These are phyloP conservation scores for Paracentrotus lividus DNA, from an alignment of 53 echinoderm and acorn worm genomes.

Conservation along the genomic window DNA sequence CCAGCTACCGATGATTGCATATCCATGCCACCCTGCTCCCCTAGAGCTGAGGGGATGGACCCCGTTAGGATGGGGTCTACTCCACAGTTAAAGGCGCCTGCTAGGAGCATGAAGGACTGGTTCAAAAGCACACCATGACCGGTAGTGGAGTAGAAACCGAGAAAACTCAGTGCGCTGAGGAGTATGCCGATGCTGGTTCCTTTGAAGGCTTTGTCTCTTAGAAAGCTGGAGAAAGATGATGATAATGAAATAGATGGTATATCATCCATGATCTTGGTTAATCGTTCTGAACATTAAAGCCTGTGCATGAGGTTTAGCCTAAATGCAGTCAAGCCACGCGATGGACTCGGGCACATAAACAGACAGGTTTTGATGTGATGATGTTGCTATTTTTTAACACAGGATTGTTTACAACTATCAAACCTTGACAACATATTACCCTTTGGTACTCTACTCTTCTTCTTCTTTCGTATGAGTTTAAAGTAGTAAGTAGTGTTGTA, in stretches of 20 bases:
- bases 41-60: slow-evolving; percentile 74
- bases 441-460: no score
- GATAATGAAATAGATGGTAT: background rate
- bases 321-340: no score
- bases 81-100: slow-evolving; percentile 85
- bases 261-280: no score
- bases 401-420: no score
- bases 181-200: slow-evolving; percentile 73
- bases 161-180: slow-evolving; percentile 75
- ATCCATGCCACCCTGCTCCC: slow-evolving; percentile 70
- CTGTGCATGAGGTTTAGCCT: no score
- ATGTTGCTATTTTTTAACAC: no score
- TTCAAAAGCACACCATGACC: slow-evolving; percentile 69
- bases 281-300: no score
- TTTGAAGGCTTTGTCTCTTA: slow-evolving; percentile 66
- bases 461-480: no score
- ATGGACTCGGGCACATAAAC: no score
- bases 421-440: no score
- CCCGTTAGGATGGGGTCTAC: slow-evolving; percentile 86
- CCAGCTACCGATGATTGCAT: slow-evolving; percentile 84
- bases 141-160: slow-evolving; percentile 77
- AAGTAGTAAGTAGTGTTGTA: no score
- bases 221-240: slow-evolving; percentile 50
- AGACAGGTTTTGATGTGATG: no score
- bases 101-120: slow-evolving; percentile 77